A percentile compares a stretch with the other conserved stretches of the same genome.
These are phyloP conservation scores for Chelidonichthys spinosus DNA, from an alignment of 2,797 vertebrate genomes.

Conservation along the genomic window DNA sequence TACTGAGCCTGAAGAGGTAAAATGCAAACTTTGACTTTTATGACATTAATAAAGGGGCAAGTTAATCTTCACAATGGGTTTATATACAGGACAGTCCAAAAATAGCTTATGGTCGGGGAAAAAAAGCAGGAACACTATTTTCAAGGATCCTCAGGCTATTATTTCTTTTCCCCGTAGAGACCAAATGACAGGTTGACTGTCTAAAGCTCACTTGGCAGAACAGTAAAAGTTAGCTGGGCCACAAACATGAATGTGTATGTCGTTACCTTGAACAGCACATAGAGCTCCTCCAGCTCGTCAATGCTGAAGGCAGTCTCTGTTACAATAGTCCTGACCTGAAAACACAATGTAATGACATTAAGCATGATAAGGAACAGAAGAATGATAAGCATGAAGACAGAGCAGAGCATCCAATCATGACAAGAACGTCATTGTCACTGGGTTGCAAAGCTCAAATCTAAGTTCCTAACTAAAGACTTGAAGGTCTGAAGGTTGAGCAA, in stretches of 20 bases:
- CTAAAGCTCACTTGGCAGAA: neutral
- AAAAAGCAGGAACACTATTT: neutral
- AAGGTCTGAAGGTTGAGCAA: neutral
- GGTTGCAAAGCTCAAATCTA: constrained; percentile 11
- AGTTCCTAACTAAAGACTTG: neutral
- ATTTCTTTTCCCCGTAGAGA: neutral
- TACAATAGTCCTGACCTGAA: constrained; percentile 94
- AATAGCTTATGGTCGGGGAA: neutral
- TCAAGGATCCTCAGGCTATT: neutral
- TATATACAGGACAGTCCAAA: neutral
- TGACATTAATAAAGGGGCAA: neutral
- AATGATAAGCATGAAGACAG: neutral
- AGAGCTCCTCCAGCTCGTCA: constrained; percentile 95
- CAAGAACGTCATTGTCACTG: neutral
- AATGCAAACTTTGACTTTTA: neutral
- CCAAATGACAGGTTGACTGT: neutral
- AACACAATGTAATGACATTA: constrained; percentile 17
- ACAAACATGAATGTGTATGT: neutral
- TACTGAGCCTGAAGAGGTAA: neutral
- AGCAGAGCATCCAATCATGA: constrained; percentile 6
- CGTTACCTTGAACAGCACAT: constrained; percentile 95
- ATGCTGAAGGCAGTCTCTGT: constrained; percentile 95
- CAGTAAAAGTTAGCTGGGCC: neutral
- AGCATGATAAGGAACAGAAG: neutral
- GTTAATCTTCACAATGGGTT: constrained; percentile 14